Evolutionary conservation across 2,888 invertebrate genomes (phyloP).

Genomic region (Cepaea hortensis): DNA sequence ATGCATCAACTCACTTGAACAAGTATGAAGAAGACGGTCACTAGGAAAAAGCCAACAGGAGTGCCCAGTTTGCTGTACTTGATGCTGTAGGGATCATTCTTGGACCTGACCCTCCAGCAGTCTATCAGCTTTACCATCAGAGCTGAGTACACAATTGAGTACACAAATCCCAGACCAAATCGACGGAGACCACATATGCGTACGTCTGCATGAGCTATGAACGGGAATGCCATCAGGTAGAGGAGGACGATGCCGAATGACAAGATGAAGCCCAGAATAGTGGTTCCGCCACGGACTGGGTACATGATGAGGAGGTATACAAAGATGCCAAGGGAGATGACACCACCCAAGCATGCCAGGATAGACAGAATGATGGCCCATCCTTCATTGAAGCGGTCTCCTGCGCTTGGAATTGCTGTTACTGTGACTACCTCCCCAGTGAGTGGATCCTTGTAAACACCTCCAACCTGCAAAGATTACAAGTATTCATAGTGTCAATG

Average conservation of each 20-base stretch:
- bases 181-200: slow-evolving; percentile 76
- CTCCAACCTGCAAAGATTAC: slow-evolving; percentile 53
- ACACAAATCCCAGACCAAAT: slow-evolving; percentile 76
- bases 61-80: slow-evolving; percentile 72
- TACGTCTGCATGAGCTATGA: slow-evolving; percentile 74
- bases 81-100: slow-evolving; percentile 63
- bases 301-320: slow-evolving; percentile 75
- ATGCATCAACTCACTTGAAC: slow-evolving; percentile 68
- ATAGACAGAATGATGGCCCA: slow-evolving; percentile 75
- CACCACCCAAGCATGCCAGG: slow-evolving; percentile 75
- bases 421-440: slow-evolving; percentile 62
- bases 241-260: slow-evolving; percentile 76
- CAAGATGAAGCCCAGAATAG: slow-evolving; percentile 77
- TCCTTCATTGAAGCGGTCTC: slow-evolving; percentile 69
- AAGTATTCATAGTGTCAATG: background rate
- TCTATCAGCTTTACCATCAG: slow-evolving; percentile 77
- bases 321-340: slow-evolving; percentile 74
- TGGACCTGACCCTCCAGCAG: slow-evolving; percentile 73
- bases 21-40: slow-evolving; percentile 71
- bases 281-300: slow-evolving; percentile 74
- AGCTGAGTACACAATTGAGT: slow-evolving; percentile 76
- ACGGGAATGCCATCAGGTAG: slow-evolving; percentile 76
- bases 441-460: slow-evolving; percentile 65
- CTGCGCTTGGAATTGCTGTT: slow-evolving; percentile 54
- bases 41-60: slow-evolving; percentile 74